phyloP scores from a whole-genome alignment of 2,113 vertebrate genomes.

The Paradisaea rubra region DNA sequence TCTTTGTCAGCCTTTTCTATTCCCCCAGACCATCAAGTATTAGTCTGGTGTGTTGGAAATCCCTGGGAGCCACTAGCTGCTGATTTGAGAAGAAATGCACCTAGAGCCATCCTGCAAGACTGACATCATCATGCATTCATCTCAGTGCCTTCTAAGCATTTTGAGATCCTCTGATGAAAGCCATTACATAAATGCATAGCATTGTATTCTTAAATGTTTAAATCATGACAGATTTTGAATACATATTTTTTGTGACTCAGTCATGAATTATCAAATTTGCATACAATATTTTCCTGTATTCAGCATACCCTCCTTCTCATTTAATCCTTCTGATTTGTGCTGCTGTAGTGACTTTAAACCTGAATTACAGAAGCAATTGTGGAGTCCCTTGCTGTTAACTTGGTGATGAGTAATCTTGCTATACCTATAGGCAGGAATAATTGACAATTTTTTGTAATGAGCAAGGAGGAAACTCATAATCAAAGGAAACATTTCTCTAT shows the following conservation, averaged over 20 bases:
- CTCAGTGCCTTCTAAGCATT: neutral
- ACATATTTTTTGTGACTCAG: constrained; percentile 20
- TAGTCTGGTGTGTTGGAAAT: neutral
- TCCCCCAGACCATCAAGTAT: neutral
- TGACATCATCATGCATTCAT: neutral
- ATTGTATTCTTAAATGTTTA: constrained; percentile 28
- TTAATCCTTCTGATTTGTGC: neutral
- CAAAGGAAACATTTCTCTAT: neutral
- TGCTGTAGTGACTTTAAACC: neutral
- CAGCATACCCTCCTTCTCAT: neutral
- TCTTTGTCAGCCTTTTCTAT: neutral
- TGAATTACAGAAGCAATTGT: constrained; percentile 6
- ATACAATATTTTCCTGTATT: constrained; percentile 16
- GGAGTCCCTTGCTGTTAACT: neutral
- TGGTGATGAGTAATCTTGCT: neutral
- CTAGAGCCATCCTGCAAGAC: neutral
- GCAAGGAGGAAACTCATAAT: neutral
- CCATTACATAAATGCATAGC: constrained; percentile 29
- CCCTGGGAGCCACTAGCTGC: neutral
- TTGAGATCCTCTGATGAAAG: neutral
- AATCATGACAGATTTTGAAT: constrained; percentile 37
- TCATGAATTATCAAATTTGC: constrained; percentile 28
- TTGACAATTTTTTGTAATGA: neutral
- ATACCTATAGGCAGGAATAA: neutral
- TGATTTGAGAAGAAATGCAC: neutral